Evolutionary conservation across 2,888 invertebrate genomes (phyloP).

Genomic region (Ochlodes sylvanus): DNA sequence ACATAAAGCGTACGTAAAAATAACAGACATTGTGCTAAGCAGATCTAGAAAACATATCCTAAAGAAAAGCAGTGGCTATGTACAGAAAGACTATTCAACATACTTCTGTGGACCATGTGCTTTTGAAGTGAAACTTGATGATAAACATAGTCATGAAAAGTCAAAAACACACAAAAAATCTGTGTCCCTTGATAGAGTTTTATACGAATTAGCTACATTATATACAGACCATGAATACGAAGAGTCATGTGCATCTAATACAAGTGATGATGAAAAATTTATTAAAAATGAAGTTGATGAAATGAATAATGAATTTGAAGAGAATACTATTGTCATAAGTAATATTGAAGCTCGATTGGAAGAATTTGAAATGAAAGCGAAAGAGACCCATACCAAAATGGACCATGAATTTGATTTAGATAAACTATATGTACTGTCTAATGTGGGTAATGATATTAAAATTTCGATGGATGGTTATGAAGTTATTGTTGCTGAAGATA

Average conservation of each 20-base stretch:
- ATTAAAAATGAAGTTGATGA: conserved; percentile 1
- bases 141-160: conserved; percentile 46
- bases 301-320: neutral
- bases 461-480: conserved; percentile 44
- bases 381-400: conserved; percentile 23
- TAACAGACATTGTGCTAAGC: conserved; percentile 48
- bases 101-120: conserved; percentile 53
- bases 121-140: conserved; percentile 36
- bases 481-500: conserved; percentile 42
- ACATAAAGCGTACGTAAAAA: conserved; percentile 49
- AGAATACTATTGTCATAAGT: conserved; percentile 17
- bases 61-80: neutral
- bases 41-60: conserved; percentile 48
- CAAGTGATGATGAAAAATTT: neutral
- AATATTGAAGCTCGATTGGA: neutral
- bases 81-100: conserved; percentile 20
- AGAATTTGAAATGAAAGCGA: conserved; percentile 1
- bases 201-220: conserved; percentile 45
- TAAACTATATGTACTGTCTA: conserved; percentile 21
- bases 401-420: conserved; percentile 27
- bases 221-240: conserved; percentile 34
- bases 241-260: neutral
- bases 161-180: conserved; percentile 47
- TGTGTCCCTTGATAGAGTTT: conserved; percentile 43
- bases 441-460: conserved; percentile 4